A percentile compares a stretch with the other conserved stretches of the same genome.
phyloP scores from a whole-genome alignment of 2,113 vertebrate species.

The Corapipo altera region DNA sequence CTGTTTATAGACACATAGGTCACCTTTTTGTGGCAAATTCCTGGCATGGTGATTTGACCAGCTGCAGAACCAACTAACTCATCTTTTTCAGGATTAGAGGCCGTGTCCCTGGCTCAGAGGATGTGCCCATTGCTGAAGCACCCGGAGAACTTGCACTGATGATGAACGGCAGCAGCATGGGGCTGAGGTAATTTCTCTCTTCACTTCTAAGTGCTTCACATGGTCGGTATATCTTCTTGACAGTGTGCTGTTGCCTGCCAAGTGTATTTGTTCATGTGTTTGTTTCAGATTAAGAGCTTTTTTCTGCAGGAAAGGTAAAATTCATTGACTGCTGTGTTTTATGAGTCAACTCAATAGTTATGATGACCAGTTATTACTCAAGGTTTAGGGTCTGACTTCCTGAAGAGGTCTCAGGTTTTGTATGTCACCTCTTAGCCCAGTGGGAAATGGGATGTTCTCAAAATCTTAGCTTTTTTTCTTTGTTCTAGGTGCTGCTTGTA shows the following conservation, averaged over 20 bases:
- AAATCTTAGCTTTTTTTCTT: not conserved
- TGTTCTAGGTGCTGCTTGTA: not conserved
- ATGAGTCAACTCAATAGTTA: not conserved
- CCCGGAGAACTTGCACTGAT: constrained; percentile 25
- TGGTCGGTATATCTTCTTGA: not conserved
- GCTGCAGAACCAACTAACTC: not conserved
- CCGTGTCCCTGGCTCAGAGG: constrained; percentile 1
- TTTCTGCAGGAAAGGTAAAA: constrained; percentile 4
- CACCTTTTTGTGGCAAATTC: not conserved
- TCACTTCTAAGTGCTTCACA: not conserved
- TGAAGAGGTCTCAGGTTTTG: not conserved
- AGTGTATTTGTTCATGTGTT: constrained; percentile 25
- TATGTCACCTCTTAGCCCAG: not conserved
- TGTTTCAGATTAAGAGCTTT: constrained; percentile 27
- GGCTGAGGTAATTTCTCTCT: constrained; percentile 65
- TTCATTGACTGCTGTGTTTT: not conserved
- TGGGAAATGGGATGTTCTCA: not conserved
- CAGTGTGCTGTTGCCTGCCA: constrained; percentile 3
- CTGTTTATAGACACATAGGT: not conserved
- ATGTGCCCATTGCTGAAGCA: constrained; percentile 36
- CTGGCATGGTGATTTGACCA: not conserved
- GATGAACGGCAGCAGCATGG: constrained; percentile 50
- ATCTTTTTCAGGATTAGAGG: constrained; percentile 69
- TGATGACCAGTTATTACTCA: not conserved
- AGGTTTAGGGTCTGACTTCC: not conserved